These are phyloP conservation scores for Lobophora halterata DNA, from an alignment of 2,888 invertebrate genomes.

Conservation along the genomic window DNA sequence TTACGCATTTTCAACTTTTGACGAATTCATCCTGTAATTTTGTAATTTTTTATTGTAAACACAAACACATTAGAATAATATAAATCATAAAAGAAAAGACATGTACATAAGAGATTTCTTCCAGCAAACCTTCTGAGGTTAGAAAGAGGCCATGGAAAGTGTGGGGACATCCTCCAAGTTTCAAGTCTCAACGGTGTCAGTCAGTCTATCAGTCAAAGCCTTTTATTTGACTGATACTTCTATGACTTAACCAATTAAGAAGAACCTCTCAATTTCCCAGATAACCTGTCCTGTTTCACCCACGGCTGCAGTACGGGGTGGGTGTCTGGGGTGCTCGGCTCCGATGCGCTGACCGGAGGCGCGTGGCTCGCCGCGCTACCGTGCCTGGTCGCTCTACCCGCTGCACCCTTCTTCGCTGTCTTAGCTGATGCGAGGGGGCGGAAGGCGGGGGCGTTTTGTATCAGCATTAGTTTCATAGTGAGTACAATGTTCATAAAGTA, in stretches of 20 bases:
- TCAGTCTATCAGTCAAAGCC: background rate
- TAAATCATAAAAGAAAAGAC: too few relatives aligned
- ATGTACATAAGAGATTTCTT: too few relatives aligned
- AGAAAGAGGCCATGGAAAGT: too few relatives aligned
- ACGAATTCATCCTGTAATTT: too few relatives aligned
- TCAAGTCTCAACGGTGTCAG: too few relatives aligned
- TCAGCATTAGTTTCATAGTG: constrained; percentile 67
- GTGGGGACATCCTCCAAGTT: too few relatives aligned
- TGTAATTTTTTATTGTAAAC: too few relatives aligned
- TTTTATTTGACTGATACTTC: background rate
- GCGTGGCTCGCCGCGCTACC: constrained; percentile 73
- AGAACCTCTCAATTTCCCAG: too few relatives aligned
- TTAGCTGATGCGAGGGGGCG: constrained; percentile 67
- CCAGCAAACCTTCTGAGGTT: too few relatives aligned
- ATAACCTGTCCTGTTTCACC: constrained; percentile 72
- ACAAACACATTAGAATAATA: too few relatives aligned
- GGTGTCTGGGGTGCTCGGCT: constrained; percentile 72
- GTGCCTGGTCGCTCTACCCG: constrained; percentile 66
- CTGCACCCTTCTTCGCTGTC: constrained; percentile 71
- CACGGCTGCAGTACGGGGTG: constrained; percentile 75
- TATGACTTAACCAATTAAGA: too few relatives aligned
- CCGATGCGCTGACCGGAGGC: constrained; percentile 66
- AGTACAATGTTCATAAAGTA: constrained; percentile 33
- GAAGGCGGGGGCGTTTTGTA: constrained; percentile 63
- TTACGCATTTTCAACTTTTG: too few relatives aligned